Evolutionary conservation across 1,140 invertebrate species (phyloP).

Genomic region (Drosophila biarmipes): DNA sequence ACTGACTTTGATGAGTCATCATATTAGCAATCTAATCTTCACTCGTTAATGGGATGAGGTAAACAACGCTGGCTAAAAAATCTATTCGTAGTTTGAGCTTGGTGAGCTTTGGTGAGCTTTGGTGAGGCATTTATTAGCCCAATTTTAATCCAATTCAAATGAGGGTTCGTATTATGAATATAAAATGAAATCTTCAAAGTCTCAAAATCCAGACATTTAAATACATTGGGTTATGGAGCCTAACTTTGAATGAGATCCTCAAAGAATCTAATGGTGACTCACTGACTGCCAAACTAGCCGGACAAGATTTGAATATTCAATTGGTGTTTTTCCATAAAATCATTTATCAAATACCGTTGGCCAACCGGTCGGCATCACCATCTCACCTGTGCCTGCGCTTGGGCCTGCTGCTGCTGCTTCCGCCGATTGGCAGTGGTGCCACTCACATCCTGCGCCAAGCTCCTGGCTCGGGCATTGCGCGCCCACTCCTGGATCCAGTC

Average conservation of each 20-base stretch:
- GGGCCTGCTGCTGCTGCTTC: slow-evolving; percentile 54
- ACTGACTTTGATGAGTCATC: slow-evolving; percentile 1
- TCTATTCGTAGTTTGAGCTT: background rate
- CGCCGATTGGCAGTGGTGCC: slow-evolving; percentile 56
- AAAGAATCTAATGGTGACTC: background rate
- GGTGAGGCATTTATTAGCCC: background rate
- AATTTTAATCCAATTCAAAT: background rate
- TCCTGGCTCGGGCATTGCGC: slow-evolving; percentile 77
- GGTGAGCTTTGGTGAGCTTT: too few relatives aligned
- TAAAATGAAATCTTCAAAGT: background rate
- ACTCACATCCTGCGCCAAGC: slow-evolving; percentile 72
- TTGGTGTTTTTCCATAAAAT: slow-evolving; percentile 22
- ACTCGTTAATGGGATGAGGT: background rate
- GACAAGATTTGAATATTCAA: slow-evolving; percentile 4
- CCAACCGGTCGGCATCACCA: slow-evolving; percentile 14
- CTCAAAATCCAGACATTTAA: background rate
- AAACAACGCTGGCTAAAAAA: slow-evolving; percentile 4
- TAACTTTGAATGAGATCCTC: background rate
- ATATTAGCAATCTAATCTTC: slow-evolving; percentile 7
- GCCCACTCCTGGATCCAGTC: slow-evolving; percentile 84
- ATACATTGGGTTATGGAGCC: background rate
- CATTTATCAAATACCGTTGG: background rate
- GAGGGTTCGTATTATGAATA: too few relatives aligned
- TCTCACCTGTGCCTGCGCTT: slow-evolving; percentile 56
- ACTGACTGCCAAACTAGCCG: slow-evolving; percentile 2